Percentiles rank a stretch among this genome's conserved stretches.
Conservation (phyloP, 2,888 invertebrate species). For the Amorpha juglandis region DNA sequence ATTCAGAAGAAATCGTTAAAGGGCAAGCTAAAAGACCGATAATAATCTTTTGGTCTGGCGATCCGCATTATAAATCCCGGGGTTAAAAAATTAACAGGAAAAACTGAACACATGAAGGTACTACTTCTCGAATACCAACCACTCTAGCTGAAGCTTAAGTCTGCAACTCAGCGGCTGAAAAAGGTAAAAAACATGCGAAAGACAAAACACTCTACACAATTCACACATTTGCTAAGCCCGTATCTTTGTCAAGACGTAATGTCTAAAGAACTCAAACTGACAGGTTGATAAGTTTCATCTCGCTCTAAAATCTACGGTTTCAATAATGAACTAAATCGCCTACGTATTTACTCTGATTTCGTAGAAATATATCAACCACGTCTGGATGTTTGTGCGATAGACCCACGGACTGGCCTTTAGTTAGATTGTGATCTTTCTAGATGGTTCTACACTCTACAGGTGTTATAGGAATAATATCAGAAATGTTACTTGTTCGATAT, state of each 20-base stretch:
- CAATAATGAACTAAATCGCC: slow-evolving; percentile 21
- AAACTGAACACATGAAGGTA: too few species aligned
- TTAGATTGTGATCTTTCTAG: slow-evolving; percentile 5
- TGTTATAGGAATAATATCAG: neutral
- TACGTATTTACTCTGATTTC: slow-evolving; percentile 21
- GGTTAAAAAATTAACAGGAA: too few species aligned
- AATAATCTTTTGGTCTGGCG: too few species aligned
- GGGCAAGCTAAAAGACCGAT: too few species aligned
- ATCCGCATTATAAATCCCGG: too few species aligned
- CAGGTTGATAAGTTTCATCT: slow-evolving; percentile 21
- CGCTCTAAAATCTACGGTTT: slow-evolving; percentile 19
- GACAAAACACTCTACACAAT: neutral
- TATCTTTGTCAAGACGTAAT: slow-evolving; percentile 16
- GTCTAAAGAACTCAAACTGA: slow-evolving; percentile 10
- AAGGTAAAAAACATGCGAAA: neutral
- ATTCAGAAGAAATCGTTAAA: too few species aligned
- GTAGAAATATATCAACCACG: slow-evolving; percentile 17
- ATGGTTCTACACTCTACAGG: slow-evolving; percentile 17
- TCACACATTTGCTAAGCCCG: neutral
- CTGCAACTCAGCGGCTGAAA: too few species aligned
- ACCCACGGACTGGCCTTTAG: slow-evolving; percentile 7
- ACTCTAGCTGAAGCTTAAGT: too few species aligned
- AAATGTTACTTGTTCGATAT: neutral
- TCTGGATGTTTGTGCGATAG: slow-evolving; percentile 15
- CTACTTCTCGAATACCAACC: too few species aligned